Evolutionary conservation across 2,888 invertebrate species (phyloP).

Genomic region (Neoaliturus tenellus): DNA sequence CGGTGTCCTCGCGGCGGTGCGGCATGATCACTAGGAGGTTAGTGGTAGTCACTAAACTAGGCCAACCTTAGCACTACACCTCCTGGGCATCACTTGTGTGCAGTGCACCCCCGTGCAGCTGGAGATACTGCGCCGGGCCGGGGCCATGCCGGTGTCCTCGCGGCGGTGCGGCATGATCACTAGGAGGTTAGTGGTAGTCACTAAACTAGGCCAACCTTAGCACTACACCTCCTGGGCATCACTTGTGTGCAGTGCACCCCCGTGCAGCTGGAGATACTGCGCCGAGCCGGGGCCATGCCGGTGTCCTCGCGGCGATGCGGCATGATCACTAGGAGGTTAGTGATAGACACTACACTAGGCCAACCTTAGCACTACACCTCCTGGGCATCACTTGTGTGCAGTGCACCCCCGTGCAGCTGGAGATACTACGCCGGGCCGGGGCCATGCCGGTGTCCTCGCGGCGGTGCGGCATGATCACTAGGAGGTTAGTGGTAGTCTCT

Average conservation of each 20-base stretch:
- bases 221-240: constrained; percentile 91
- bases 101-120: constrained; percentile 97
- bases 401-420: constrained; percentile 97
- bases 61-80: too few relatives aligned
- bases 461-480: constrained; percentile 91
- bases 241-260: constrained; percentile 95
- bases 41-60: constrained; percentile 76
- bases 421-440: constrained; percentile 93
- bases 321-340: constrained; percentile 78
- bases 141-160: constrained; percentile 96
- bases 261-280: constrained; percentile 94
- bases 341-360: too few relatives aligned
- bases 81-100: constrained; percentile 90
- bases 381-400: constrained; percentile 92
- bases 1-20: constrained; percentile 93
- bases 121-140: constrained; percentile 94
- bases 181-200: constrained; percentile 62
- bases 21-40: constrained; percentile 83
- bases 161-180: constrained; percentile 93
- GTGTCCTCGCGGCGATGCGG: constrained; percentile 95
- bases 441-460: constrained; percentile 97
- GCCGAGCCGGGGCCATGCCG: constrained; percentile 96
- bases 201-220: constrained; percentile 92
- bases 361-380: constrained; percentile 75
- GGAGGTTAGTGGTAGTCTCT: constrained; percentile 28